Percentiles rank a stretch among this genome's conserved stretches.
Conservation (phyloP, 1,140 invertebrate genomes). For the Drosophila nasuta region DNA sequence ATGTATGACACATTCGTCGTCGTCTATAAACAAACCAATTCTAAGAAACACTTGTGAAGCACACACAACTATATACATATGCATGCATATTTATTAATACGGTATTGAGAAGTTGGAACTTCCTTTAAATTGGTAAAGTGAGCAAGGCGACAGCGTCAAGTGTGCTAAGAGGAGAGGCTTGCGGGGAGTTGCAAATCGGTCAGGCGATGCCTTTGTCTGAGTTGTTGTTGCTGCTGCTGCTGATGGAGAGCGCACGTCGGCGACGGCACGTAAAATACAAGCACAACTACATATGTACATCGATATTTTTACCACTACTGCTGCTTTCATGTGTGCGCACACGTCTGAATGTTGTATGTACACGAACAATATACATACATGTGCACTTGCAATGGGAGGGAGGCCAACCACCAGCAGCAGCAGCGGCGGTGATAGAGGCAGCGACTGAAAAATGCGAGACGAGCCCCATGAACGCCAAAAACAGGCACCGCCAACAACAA, state of each 20-base stretch:
- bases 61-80: not conserved
- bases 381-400: slow-evolving; percentile 13
- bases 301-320: not conserved
- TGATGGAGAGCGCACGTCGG: slow-evolving; percentile 38
- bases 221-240: slow-evolving; percentile 11
- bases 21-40: slow-evolving; percentile 4
- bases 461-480: slow-evolving; percentile 70
- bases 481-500: slow-evolving; percentile 33
- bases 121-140: slow-evolving; percentile 35
- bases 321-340: slow-evolving; percentile 19
- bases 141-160: slow-evolving; percentile 10
- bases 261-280: slow-evolving; percentile 39
- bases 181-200: slow-evolving; percentile 28
- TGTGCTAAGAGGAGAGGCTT: not conserved
- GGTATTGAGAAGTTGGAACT: slow-evolving; percentile 8
- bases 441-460: slow-evolving; percentile 45
- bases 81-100: slow-evolving; percentile 15
- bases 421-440: not conserved
- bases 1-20: slow-evolving; percentile 13
- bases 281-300: not conserved
- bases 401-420: slow-evolving; percentile 8
- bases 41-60: slow-evolving; percentile 16
- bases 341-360: not conserved
- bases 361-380: not conserved
- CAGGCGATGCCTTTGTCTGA: slow-evolving; percentile 31